Percentiles rank a stretch among this genome's conserved stretches.
These are phyloP conservation scores for Rhysida immarginata DNA, from an alignment of 1,140 invertebrate genomes.

Conservation along the genomic window DNA sequence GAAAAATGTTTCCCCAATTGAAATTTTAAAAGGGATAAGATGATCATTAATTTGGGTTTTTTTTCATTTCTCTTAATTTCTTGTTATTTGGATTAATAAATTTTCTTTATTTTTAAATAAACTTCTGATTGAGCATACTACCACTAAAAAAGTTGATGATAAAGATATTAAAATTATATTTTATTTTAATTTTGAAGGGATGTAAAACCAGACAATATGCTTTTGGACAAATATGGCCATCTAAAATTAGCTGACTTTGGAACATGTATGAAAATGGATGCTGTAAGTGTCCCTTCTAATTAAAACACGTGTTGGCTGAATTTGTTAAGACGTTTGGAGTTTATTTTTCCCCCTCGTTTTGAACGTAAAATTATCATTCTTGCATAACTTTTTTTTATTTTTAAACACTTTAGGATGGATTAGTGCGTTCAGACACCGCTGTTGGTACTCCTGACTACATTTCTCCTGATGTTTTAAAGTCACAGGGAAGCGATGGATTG, in stretches of 20 bases:
- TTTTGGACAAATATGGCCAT: conserved; percentile 85
- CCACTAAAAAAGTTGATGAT: too few species aligned
- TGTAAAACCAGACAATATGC: conserved; percentile 98
- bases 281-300: conserved; percentile 42
- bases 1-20: too few species aligned
- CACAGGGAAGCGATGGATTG: conserved; percentile 88
- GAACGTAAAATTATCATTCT: too few species aligned
- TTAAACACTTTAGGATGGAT: conserved; percentile 56
- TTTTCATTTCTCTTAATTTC: conserved; percentile 49
- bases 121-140: neutral
- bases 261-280: conserved; percentile 96
- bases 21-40: too few species aligned
- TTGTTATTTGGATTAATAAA: neutral
- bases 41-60: conserved; percentile 97
- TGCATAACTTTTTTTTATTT: too few species aligned
- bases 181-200: conserved; percentile 42
- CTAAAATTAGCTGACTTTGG: conserved; percentile 98
- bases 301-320: too few species aligned
- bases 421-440: conserved; percentile 90
- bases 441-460: conserved; percentile 95
- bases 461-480: conserved; percentile 93
- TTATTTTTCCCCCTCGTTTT: too few species aligned
- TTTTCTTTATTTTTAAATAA: neutral
- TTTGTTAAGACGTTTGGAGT: too few species aligned
- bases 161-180: neutral